Conservation (phyloP, 2,888 invertebrate species). For the Agapetus fuscipes region DNA sequence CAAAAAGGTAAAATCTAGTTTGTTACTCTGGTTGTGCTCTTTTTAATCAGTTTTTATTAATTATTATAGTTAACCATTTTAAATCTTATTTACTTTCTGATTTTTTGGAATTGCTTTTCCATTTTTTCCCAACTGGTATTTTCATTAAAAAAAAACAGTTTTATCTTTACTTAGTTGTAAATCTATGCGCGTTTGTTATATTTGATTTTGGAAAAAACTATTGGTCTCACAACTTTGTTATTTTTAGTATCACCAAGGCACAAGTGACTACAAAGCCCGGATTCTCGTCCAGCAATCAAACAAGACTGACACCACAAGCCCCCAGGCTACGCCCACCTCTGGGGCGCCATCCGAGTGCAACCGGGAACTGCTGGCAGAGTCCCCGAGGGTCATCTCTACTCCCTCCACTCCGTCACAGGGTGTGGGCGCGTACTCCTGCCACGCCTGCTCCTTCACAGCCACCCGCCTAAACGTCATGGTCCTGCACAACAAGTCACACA, state of each 20-base stretch:
- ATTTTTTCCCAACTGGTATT: no score
- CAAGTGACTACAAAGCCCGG: constrained; percentile 52
- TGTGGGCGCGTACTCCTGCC: constrained; percentile 46
- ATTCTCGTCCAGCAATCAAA: constrained; percentile 45
- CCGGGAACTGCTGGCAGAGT: constrained; percentile 19
- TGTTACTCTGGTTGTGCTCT: no score
- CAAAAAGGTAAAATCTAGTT: constrained; percentile 18
- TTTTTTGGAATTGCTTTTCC: no score
- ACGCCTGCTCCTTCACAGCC: constrained; percentile 55
- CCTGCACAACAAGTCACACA: constrained; percentile 62
- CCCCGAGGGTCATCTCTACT: not conserved
- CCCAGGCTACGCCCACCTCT: constrained; percentile 3
- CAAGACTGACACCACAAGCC: not conserved
- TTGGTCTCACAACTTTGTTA: no score
- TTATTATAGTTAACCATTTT: no score
- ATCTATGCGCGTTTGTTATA: no score
- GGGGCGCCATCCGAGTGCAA: constrained; percentile 22
- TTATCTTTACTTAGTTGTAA: no score
- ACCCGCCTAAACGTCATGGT: constrained; percentile 63
- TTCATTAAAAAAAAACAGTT: no score
- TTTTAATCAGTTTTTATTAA: no score
- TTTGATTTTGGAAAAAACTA: no score
- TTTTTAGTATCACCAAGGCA: no score
- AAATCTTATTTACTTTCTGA: no score
- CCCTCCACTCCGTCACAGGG: constrained; percentile 14